Percentiles rank a stretch among this genome's conserved stretches.
These are phyloP conservation scores for Cyprinodon tularosa DNA, from an alignment of 2,113 vertebrate genomes.

Conservation along the genomic window DNA sequence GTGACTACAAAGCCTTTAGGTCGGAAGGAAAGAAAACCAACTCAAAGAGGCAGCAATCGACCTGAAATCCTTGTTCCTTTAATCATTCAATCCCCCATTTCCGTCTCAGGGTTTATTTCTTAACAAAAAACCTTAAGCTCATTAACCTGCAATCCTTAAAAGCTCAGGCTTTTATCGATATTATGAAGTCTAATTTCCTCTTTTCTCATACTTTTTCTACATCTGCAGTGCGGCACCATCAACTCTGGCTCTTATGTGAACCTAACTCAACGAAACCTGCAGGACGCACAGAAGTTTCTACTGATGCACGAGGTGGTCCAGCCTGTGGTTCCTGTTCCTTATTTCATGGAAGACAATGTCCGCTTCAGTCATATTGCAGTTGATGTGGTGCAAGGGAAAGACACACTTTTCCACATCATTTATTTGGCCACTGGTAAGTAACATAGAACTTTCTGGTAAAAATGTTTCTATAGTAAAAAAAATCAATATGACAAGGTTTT, in stretches of 20 bases:
- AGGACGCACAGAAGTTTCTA: slow-evolving; percentile 96
- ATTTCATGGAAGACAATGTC: slow-evolving; percentile 97
- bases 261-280: slow-evolving; percentile 93
- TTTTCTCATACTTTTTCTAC: slow-evolving; percentile 34
- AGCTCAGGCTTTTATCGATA: slow-evolving; percentile 31
- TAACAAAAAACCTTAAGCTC: slow-evolving; percentile 23
- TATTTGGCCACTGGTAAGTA: slow-evolving; percentile 93
- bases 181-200: slow-evolving; percentile 1
- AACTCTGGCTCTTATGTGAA: slow-evolving; percentile 93
- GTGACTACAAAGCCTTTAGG: slow-evolving; percentile 51
- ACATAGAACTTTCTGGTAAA: neutral
- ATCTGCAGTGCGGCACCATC: slow-evolving; percentile 91
- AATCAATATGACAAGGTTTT: too few relatives aligned
- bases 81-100: slow-evolving; percentile 50
- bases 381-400: slow-evolving; percentile 93
- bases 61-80: slow-evolving; percentile 49
- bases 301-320: slow-evolving; percentile 97
- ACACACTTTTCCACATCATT: slow-evolving; percentile 86
- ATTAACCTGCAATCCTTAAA: slow-evolving; percentile 29
- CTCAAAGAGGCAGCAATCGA: slow-evolving; percentile 36
- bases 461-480: too few relatives aligned
- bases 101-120: slow-evolving; percentile 21
- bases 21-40: slow-evolving; percentile 39
- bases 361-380: slow-evolving; percentile 93
- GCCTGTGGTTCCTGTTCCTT: slow-evolving; percentile 86